A percentile compares a stretch with the other conserved stretches of the same genome.
These are phyloP conservation scores for Micrasema longulum DNA, from an alignment of 1,140 invertebrate genomes.

Conservation along the genomic window DNA sequence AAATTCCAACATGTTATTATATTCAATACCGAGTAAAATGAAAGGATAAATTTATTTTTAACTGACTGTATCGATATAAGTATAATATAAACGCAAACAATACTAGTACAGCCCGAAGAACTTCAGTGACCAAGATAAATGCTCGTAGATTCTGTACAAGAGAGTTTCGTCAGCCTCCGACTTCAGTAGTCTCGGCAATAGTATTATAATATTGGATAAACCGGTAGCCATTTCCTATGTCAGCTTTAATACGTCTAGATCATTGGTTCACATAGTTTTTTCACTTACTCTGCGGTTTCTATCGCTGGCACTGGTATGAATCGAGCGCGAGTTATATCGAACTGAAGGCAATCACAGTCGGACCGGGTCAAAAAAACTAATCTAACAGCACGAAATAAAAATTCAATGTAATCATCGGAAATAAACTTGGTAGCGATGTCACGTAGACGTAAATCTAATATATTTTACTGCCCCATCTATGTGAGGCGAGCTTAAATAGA, in stretches of 20 bases:
- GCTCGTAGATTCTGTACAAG: too few species aligned
- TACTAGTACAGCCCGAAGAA: too few species aligned
- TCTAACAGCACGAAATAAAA: slow-evolving; percentile 42
- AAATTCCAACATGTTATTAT: too few species aligned
- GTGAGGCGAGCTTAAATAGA: slow-evolving; percentile 43
- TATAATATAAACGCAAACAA: too few species aligned
- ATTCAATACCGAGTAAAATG: too few species aligned
- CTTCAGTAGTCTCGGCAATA: neutral
- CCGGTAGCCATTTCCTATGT: slow-evolving; percentile 48
- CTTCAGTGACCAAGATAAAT: too few species aligned
- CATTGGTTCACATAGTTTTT: slow-evolving; percentile 51
- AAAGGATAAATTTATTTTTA: too few species aligned
- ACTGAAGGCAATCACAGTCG: slow-evolving; percentile 42
- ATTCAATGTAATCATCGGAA: slow-evolving; percentile 51
- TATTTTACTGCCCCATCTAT: slow-evolving; percentile 49
- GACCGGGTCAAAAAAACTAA: slow-evolving; percentile 45
- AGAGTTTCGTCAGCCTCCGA: too few species aligned
- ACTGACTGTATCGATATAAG: too few species aligned
- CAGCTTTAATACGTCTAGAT: slow-evolving; percentile 44
- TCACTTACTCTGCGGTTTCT: slow-evolving; percentile 51
- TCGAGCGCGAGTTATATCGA: slow-evolving; percentile 35
- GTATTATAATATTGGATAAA: slow-evolving; percentile 23
- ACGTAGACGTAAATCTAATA: slow-evolving; percentile 54
- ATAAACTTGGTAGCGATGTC: slow-evolving; percentile 55
- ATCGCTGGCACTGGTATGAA: slow-evolving; percentile 31